Evolutionary conservation across 2,113 vertebrate species (phyloP).

Genomic region (Balaeniceps rex): DNA sequence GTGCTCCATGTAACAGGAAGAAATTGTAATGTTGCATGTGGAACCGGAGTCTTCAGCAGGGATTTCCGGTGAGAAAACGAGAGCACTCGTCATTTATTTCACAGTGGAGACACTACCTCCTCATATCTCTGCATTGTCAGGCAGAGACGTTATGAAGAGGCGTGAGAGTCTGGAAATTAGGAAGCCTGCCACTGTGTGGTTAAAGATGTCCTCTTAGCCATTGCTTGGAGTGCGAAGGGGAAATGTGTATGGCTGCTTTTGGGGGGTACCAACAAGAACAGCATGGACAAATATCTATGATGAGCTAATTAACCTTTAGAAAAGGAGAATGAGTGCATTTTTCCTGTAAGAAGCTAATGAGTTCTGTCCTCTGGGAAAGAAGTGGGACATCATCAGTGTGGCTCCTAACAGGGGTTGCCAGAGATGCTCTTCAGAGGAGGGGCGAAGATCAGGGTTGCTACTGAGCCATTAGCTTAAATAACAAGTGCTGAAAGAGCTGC

Average conservation of each 20-base stretch:
- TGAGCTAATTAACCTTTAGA: constrained; percentile 28
- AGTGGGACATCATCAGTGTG: not conserved
- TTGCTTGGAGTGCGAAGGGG: not conserved
- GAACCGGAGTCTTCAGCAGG: not conserved
- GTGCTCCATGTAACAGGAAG: not conserved
- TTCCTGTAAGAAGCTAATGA: not conserved
- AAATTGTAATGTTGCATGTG: not conserved
- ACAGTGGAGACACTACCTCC: not conserved
- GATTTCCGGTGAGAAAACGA: not conserved
- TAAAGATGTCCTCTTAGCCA: not conserved
- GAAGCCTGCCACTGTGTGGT: not conserved
- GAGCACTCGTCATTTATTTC: not conserved
- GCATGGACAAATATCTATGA: not conserved
- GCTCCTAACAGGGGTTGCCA: not conserved
- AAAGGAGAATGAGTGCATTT: not conserved
- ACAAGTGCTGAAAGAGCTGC: not conserved
- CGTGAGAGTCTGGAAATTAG: not conserved
- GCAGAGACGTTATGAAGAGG: not conserved
- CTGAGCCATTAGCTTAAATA: not conserved
- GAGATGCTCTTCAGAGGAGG: not conserved
- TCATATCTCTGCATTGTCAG: not conserved
- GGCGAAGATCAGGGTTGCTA: not conserved
- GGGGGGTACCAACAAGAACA: not conserved
- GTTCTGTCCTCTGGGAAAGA: not conserved
- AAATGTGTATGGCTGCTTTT: not conserved